A percentile compares a stretch with the other conserved stretches of the same genome.
These are phyloP conservation scores for Hypselothyrea guttata DNA, from an alignment of 2,888 invertebrate species.

Conservation along the genomic window DNA sequence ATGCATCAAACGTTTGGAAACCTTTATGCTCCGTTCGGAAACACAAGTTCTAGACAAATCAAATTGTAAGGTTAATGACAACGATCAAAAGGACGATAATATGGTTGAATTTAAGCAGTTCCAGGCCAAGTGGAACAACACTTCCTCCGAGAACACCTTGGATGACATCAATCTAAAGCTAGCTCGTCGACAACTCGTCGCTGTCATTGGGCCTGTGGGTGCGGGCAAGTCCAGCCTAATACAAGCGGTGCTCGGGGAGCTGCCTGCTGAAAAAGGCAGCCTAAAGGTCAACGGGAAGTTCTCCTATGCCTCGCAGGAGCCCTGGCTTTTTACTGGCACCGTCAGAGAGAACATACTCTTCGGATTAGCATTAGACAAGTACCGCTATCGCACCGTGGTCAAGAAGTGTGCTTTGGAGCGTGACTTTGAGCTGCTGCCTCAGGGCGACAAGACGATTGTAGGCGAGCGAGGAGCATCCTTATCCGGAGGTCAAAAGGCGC, in stretches of 20 bases:
- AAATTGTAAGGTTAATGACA: background rate
- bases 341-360: slow-evolving; percentile 86
- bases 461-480: slow-evolving; percentile 93
- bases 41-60: slow-evolving; percentile 59
- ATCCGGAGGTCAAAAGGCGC: slow-evolving; percentile 93
- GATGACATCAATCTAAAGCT: slow-evolving; percentile 86
- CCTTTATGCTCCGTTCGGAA: slow-evolving; percentile 85
- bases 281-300: slow-evolving; percentile 85
- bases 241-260: slow-evolving; percentile 83
- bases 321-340: slow-evolving; percentile 90
- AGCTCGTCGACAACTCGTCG: slow-evolving; percentile 85
- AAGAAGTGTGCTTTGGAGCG: slow-evolving; percentile 82
- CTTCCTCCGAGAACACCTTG: slow-evolving; percentile 86
- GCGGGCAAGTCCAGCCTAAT: slow-evolving; percentile 85
- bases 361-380: slow-evolving; percentile 84
- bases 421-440: slow-evolving; percentile 84
- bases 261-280: slow-evolving; percentile 83
- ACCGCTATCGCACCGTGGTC: slow-evolving; percentile 84
- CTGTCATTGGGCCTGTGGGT: slow-evolving; percentile 88
- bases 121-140: slow-evolving; percentile 86
- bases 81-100: background rate
- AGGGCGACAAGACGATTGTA: slow-evolving; percentile 85
- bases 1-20: slow-evolving; percentile 84
- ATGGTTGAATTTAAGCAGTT: slow-evolving; percentile 84
- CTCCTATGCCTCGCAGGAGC: slow-evolving; percentile 91